Conservation (phyloP, 2,797 vertebrate species). For the Danio albolineatus region DNA sequence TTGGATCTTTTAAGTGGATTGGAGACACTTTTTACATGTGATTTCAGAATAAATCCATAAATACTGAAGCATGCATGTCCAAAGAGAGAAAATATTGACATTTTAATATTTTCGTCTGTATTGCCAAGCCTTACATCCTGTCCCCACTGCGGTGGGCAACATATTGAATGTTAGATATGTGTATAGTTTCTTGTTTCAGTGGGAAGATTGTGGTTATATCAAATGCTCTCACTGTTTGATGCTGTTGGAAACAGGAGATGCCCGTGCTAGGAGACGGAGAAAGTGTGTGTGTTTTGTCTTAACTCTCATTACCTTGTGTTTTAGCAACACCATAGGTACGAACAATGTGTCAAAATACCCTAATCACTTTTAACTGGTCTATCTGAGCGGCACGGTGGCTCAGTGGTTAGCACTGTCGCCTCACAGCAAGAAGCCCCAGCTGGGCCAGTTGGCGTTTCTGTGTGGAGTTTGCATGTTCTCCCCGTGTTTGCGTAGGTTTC, state of each 20-base stretch:
- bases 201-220: neutral
- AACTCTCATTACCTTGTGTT: too few relatives aligned
- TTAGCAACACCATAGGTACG: too few relatives aligned
- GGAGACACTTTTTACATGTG: too few relatives aligned
- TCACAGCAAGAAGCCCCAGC: too few relatives aligned
- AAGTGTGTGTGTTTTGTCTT: neutral
- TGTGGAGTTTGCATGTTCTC: too few relatives aligned
- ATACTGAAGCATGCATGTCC: neutral
- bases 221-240: slow-evolving; percentile 32
- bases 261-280: neutral
- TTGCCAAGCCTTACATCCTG: neutral
- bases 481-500: too few relatives aligned
- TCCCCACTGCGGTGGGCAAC: neutral
- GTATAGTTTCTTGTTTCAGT: neutral
- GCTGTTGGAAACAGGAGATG: slow-evolving; percentile 43
- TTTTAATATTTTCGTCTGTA: neutral
- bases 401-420: too few relatives aligned
- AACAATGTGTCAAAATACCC: too few relatives aligned
- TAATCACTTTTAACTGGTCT: too few relatives aligned
- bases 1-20: too few relatives aligned
- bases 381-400: too few relatives aligned
- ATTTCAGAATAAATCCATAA: neutral
- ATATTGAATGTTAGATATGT: neutral
- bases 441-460: too few relatives aligned
- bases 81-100: neutral